Evolutionary conservation across 2,888 invertebrate species (phyloP), one percentile per base, ranked within the genome.

Genomic region (Catocala sponsa): DNA sequence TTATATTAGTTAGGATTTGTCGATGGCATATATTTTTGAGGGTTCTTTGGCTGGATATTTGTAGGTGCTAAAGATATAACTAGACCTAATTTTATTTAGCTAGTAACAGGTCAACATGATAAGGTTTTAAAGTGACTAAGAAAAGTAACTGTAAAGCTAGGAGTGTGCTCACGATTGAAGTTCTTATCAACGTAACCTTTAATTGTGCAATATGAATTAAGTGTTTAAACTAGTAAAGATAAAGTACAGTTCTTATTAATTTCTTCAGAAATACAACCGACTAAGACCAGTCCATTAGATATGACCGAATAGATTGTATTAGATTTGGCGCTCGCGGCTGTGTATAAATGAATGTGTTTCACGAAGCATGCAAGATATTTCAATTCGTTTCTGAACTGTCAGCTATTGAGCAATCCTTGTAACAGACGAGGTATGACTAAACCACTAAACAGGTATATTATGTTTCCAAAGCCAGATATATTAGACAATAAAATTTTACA

Each of bases 291-390:
- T n/a, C 13, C 9, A 15, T 50, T 43, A 32, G 32, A 50, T 25
- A 33, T 12, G 43, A 35, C n/a, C 43, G n/a, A 6, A 33, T 15
- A 33, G 11, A 35, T 44, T 10, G 25, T 25, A 25, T 25, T 25
- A 25, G 25, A 25, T 1, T 25, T 25, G 25, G 25, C 25, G 25
- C 25, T 25, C 25, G 25, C n/a, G n/a, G n/a, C 25, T 25, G 25
- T 25, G 25, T 25, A 4, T 25, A 25, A 51, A 46, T 38, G 35
- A 32, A 58, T 46, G 46, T 58, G 41, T 41, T 52, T 38, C 44
- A 58, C 51, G 44, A 41, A 46, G 35, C 46, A 25, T 52, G 50
- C 51, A 58, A 52, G 51, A 47, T 58, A 52, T 58, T 52, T 51
- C 38, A 58, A 52, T 58, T 52, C 10, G 32, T 35, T 0, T 38